A percentile compares a stretch with the other conserved stretches of the same genome.
These are phyloP conservation scores for Drosophila orosa DNA, from an alignment of 1,140 invertebrate genomes.

Conservation along the genomic window DNA sequence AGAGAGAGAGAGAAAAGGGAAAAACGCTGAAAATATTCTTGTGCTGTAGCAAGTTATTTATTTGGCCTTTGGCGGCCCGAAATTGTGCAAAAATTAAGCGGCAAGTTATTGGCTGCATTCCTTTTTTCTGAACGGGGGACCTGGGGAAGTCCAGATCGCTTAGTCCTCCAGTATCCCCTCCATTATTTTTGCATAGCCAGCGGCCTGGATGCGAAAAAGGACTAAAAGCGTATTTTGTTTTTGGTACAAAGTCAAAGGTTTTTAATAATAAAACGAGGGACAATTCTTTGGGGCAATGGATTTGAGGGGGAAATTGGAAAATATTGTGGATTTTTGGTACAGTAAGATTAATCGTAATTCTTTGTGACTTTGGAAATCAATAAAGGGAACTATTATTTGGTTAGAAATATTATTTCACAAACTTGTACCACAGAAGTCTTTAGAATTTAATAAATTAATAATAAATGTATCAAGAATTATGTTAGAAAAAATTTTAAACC, in stretches of 20 bases:
- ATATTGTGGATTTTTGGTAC: neutral
- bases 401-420: neutral
- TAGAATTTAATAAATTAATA: too few species aligned
- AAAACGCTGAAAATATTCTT: constrained; percentile 40
- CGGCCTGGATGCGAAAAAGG: constrained; percentile 27
- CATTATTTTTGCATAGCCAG: constrained; percentile 35
- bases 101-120: constrained; percentile 48
- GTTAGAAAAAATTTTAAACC: too few species aligned
- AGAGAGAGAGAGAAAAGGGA: neutral
- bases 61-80: constrained; percentile 51
- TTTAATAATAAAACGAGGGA: constrained; percentile 47
- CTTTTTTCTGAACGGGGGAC: constrained; percentile 7
- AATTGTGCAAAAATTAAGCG: constrained; percentile 52
- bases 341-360: too few species aligned
- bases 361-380: neutral
- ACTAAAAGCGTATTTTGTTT: constrained; percentile 36
- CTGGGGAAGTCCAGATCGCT: too few species aligned
- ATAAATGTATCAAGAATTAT: too few species aligned
- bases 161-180: neutral
- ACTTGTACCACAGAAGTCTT: too few species aligned
- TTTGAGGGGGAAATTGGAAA: neutral
- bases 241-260: constrained; percentile 50
- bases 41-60: constrained; percentile 53
- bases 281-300: neutral
- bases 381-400: neutral